Conservation (phyloP, 1,140 invertebrate genomes). For the Anadara kagoshimensis region DNA sequence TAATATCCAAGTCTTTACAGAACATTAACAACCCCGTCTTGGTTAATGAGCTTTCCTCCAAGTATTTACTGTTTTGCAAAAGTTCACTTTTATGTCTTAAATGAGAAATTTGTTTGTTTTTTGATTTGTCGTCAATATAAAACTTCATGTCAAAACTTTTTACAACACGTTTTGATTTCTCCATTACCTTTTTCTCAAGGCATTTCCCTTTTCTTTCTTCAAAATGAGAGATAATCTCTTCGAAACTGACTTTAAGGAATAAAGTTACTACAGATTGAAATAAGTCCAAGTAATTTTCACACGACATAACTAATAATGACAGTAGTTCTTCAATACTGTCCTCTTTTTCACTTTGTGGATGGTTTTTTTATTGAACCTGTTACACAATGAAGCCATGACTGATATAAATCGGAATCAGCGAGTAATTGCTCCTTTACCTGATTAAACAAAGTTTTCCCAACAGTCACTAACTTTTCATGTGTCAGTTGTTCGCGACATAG, state of each 20-base stretch:
- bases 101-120: slow-evolving; percentile 1
- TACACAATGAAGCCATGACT: not conserved
- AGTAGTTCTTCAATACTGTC: not conserved
- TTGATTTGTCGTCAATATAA: slow-evolving; percentile 1
- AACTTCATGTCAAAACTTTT: slow-evolving; percentile 12
- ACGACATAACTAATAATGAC: not conserved
- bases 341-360: not conserved
- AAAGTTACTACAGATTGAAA: not conserved
- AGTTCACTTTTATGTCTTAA: slow-evolving; percentile 19
- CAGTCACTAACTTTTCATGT: not conserved
- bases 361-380: not conserved
- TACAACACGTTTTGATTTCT: not conserved
- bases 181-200: slow-evolving; percentile 16
- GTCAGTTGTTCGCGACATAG: not conserved
- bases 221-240: slow-evolving; percentile 5
- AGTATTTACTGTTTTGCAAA: slow-evolving; percentile 15
- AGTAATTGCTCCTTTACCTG: not conserved
- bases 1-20: not conserved
- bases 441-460: not conserved
- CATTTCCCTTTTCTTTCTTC: slow-evolving; percentile 16
- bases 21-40: slow-evolving; percentile 16
- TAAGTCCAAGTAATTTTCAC: slow-evolving; percentile 6
- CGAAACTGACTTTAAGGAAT: slow-evolving; percentile 16
- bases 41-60: slow-evolving; percentile 11
- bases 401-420: not conserved